phyloP scores from a whole-genome alignment of 53 echinoderm and acorn worm species.

The Holothuria scabra region DNA sequence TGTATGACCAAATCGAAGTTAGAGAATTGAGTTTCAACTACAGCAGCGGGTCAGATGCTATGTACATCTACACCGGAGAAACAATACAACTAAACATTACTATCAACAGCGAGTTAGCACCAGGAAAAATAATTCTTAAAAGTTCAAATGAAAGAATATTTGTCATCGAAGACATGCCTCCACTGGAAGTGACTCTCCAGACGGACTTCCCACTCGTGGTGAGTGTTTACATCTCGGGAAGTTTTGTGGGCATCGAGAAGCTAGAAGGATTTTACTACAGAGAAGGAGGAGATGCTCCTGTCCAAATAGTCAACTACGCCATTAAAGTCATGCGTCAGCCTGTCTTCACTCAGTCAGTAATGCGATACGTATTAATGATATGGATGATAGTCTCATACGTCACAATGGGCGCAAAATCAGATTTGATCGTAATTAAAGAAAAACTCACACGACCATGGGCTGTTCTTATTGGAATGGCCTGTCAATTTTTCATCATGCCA shows the following conservation, averaged over 20 bases:
- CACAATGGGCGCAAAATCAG: conserved; percentile 85
- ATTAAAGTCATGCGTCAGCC: conserved; percentile 49
- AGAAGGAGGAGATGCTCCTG: not conserved
- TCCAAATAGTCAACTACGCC: conserved; percentile 29
- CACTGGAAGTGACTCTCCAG: not conserved
- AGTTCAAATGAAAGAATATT: conserved; percentile 38
- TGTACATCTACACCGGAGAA: conserved; percentile 44
- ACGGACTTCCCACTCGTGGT: conserved; percentile 48
- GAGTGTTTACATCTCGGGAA: conserved; percentile 45
- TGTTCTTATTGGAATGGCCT: conserved; percentile 77
- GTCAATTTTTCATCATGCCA: conserved; percentile 94
- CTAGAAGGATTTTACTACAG: conserved; percentile 8
- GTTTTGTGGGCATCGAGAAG: conserved; percentile 52
- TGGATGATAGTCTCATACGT: conserved; percentile 77
- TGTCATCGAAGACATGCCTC: conserved; percentile 29
- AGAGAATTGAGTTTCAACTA: not conserved
- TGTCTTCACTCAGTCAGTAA: conserved; percentile 50
- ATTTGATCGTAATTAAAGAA: conserved; percentile 72
- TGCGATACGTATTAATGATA: conserved; percentile 72
- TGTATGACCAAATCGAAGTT: not conserved
- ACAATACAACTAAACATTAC: conserved; percentile 52
- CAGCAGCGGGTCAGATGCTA: not conserved
- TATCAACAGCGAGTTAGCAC: conserved; percentile 20
- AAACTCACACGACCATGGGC: conserved; percentile 80
- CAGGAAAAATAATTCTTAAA: conserved; percentile 26